phyloP scores from a whole-genome alignment of 2,797 vertebrate species.

The Neosilurus hyrtlii region DNA sequence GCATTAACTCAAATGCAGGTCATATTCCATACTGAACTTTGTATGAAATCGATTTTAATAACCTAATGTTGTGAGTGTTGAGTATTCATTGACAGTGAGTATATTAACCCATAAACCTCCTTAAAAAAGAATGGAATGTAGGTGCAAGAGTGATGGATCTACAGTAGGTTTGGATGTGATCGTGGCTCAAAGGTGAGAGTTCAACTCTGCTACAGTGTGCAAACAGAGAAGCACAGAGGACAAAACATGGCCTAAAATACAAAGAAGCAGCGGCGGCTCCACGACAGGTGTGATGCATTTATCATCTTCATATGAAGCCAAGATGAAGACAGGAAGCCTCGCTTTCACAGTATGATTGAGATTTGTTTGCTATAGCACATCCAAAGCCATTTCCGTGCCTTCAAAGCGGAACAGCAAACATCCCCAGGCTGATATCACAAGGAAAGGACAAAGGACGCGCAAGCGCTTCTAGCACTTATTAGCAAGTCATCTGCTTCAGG shows the following conservation, averaged over 20 bases:
- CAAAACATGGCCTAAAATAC: not conserved
- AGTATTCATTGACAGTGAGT: too few relatives aligned
- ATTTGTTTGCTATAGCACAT: not conserved
- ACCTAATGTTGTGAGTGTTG: too few relatives aligned
- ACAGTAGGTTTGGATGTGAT: not conserved
- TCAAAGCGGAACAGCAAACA: constrained; percentile 21
- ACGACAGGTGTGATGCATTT: not conserved
- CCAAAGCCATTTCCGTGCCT: not conserved
- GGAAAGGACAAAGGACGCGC: constrained; percentile 33
- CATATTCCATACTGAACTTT: too few relatives aligned
- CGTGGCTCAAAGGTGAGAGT: not conserved
- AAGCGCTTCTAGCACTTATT: constrained; percentile 42
- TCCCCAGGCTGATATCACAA: constrained; percentile 17
- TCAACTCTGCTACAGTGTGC: not conserved
- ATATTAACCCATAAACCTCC: constrained; percentile 10
- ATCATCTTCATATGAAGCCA: not conserved
- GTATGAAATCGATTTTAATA: too few relatives aligned
- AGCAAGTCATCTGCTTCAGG: constrained; percentile 45
- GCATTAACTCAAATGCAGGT: too few relatives aligned
- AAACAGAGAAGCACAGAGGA: not conserved
- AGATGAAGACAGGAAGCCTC: not conserved
- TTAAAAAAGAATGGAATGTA: not conserved
- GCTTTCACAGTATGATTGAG: not conserved
- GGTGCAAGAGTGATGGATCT: not conserved
- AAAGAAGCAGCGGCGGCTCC: too few relatives aligned